Evolutionary conservation across 2,888 invertebrate species (phyloP).

Genomic region (Synergus umbraculus): DNA sequence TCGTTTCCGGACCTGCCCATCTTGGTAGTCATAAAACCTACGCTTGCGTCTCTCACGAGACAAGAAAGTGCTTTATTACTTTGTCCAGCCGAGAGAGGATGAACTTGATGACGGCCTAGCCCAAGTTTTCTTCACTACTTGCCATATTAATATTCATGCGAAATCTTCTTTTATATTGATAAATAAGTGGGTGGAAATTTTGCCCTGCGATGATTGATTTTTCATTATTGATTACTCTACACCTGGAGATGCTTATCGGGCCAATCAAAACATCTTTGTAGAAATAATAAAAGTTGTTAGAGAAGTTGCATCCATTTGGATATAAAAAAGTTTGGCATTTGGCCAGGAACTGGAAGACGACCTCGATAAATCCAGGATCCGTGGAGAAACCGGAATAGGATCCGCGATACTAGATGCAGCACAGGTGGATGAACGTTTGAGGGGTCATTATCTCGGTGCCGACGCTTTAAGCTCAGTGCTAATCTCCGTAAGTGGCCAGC

Average conservation of each 20-base stretch:
- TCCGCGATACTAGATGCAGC: constrained; percentile 4
- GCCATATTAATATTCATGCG: constrained; percentile 2
- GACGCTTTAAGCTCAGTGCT: constrained; percentile 44
- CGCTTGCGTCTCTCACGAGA: constrained; percentile 21
- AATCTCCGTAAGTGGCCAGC: constrained; percentile 42
- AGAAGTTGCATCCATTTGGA: neutral
- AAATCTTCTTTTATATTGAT: neutral
- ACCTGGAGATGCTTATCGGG: too few relatives aligned
- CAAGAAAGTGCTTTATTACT: constrained; percentile 33
- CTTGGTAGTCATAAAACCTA: constrained; percentile 33
- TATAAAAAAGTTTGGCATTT: neutral
- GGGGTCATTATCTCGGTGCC: constrained; percentile 40
- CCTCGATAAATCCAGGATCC: constrained; percentile 15
- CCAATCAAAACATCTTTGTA: too few relatives aligned
- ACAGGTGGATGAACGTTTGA: constrained; percentile 44
- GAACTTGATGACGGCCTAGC: constrained; percentile 35
- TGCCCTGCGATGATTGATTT: too few relatives aligned
- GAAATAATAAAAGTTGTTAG: too few relatives aligned
- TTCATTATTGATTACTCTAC: too few relatives aligned
- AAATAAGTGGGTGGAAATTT: too few relatives aligned
- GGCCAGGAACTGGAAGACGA: neutral
- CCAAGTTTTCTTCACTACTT: constrained; percentile 20
- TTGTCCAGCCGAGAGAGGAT: constrained; percentile 12
- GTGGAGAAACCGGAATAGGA: constrained; percentile 39
- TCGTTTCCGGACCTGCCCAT: neutral